Conservation (phyloP, 2,113 vertebrate genomes). For the Pycnonotus jocosus region DNA sequence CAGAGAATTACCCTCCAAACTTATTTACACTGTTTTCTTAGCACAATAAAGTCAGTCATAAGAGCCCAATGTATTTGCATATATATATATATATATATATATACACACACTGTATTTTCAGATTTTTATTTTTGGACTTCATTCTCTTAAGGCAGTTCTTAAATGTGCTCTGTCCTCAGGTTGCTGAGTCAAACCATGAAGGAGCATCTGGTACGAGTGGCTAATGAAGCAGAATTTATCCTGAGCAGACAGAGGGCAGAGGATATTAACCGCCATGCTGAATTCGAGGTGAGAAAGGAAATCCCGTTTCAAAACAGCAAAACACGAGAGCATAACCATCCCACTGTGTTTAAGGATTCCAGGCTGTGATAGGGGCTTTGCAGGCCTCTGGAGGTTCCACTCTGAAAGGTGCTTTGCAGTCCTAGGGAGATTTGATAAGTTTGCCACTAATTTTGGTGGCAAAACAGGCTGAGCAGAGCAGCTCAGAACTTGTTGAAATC, state of each 20-base stretch:
- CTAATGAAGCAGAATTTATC: slow-evolving; percentile 98
- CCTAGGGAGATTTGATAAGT: not conserved
- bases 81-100: not conserved
- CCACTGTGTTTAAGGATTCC: not conserved
- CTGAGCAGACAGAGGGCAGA: slow-evolving; percentile 94
- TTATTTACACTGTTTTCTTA: not conserved
- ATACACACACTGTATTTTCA: not conserved
- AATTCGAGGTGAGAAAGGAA: slow-evolving; percentile 88
- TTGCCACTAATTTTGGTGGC: not conserved
- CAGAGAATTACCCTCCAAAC: not conserved
- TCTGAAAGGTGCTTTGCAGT: not conserved
- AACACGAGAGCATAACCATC: not conserved
- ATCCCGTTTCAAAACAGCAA: not conserved
- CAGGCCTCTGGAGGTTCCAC: not conserved
- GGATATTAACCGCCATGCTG: slow-evolving; percentile 95
- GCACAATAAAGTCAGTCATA: not conserved
- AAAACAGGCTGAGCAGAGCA: not conserved
- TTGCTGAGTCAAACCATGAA: slow-evolving; percentile 98
- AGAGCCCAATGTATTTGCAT: not conserved
- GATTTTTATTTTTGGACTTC: not conserved
- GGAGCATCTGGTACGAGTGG: slow-evolving; percentile 96
- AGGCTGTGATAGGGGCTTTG: fast-evolving
- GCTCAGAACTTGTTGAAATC: not conserved
- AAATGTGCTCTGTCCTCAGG: slow-evolving; percentile 68
- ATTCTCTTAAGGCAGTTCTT: not conserved